Conservation (phyloP, 2,888 invertebrate genomes). For the Chrysodeixis includens region DNA sequence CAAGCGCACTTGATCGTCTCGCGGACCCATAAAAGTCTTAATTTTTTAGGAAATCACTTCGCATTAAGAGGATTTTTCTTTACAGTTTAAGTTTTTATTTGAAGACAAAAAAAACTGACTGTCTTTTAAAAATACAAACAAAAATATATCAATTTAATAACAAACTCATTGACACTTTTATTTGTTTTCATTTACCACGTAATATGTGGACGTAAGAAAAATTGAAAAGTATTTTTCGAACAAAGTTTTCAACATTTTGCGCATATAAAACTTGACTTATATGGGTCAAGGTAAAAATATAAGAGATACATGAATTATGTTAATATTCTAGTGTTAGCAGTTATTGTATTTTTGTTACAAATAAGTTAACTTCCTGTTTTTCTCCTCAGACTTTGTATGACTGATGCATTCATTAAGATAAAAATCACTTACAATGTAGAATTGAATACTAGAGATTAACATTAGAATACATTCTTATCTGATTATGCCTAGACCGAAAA, state of each 20-base stretch:
- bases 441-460: background rate
- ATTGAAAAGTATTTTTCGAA: background rate
- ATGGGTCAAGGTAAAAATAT: background rate
- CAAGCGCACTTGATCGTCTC: too few species aligned
- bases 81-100: too few species aligned
- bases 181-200: background rate
- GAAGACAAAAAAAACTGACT: too few species aligned
- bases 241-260: background rate
- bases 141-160: too few species aligned
- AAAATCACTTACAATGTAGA: background rate
- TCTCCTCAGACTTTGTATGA: too few species aligned
- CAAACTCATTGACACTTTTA: background rate
- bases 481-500: background rate
- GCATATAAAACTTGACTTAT: background rate
- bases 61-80: too few species aligned
- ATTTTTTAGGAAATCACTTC: too few species aligned
- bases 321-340: background rate
- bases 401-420: slow-evolving; percentile 1
- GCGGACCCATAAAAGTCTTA: too few species aligned
- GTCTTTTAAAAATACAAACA: too few species aligned
- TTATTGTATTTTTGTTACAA: background rate
- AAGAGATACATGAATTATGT: background rate
- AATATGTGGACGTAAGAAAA: background rate
- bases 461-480: background rate
- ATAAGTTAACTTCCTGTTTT: background rate